These are phyloP conservation scores for Ondatra zibethicus DNA, from an alignment of 2,113 vertebrate species.

Conservation along the genomic window DNA sequence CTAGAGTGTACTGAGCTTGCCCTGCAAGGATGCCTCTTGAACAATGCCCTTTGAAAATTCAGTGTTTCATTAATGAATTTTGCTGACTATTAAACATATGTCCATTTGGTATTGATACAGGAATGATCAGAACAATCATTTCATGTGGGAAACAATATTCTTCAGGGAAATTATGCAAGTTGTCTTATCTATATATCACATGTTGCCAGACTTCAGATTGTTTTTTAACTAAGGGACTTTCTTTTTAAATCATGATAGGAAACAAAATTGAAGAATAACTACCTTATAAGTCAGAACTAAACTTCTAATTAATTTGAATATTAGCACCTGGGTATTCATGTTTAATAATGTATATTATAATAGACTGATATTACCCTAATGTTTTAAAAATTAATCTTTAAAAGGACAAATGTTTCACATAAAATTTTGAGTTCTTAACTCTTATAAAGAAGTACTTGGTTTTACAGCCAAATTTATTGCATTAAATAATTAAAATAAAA, in stretches of 20 bases:
- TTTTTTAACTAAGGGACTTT: not conserved
- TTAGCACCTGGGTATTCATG: not conserved
- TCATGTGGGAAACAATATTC: not conserved
- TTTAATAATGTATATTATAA: not conserved
- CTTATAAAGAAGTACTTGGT: not conserved
- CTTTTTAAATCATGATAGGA: not conserved
- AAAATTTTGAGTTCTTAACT: constrained; percentile 2
- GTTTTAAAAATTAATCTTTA: not conserved
- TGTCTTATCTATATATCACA: constrained; percentile 39
- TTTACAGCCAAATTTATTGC: not conserved
- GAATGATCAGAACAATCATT: not conserved
- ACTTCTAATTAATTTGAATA: not conserved
- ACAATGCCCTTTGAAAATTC: not conserved
- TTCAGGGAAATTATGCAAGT: constrained; percentile 31
- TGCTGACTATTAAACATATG: not conserved
- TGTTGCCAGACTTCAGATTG: constrained; percentile 51
- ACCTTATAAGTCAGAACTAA: not conserved
- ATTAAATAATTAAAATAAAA: constrained; percentile 34
- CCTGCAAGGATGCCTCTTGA: not conserved
- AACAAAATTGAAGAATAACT: constrained; percentile 51
- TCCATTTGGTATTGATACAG: not conserved
- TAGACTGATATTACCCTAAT: not conserved
- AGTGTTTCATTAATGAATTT: not conserved
- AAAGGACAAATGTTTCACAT: not conserved
- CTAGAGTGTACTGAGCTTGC: not conserved